These are phyloP conservation scores for Apamea sordens DNA, from an alignment of 2,888 invertebrate species.

Conservation along the genomic window DNA sequence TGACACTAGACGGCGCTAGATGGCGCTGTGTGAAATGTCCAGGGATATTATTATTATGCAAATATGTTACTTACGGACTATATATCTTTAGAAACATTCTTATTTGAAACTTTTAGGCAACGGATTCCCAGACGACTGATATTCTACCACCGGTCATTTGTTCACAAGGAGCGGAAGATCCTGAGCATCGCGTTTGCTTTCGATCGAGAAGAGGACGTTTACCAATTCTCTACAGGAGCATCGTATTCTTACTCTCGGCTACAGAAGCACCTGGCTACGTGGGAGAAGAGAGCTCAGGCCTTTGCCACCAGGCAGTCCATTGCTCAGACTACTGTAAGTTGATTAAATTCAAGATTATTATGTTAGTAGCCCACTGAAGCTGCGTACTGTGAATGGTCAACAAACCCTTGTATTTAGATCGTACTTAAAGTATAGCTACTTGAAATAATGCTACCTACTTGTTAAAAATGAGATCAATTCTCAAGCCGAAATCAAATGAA, in stretches of 20 bases:
- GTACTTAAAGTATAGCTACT: neutral
- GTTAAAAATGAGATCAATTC: neutral
- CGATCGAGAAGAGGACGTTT: conserved; percentile 98
- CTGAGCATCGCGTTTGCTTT: conserved; percentile 98
- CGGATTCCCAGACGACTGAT: conserved; percentile 95
- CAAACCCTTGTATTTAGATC: neutral
- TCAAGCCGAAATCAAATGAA: neutral
- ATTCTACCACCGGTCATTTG: conserved; percentile 97
- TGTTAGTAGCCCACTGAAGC: neutral
- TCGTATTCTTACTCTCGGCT: conserved; percentile 98
- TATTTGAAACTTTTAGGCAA: conserved; percentile 89
- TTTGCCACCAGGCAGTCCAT: conserved; percentile 93
- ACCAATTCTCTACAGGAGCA: conserved; percentile 97
- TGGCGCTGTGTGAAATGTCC: too few relatives aligned
- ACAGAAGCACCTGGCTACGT: conserved; percentile 94
- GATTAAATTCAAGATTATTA: too few relatives aligned
- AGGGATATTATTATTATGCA: too few relatives aligned
- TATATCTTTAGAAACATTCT: conserved; percentile 22
- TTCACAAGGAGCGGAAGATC: conserved; percentile 97
- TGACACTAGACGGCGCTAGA: too few relatives aligned
- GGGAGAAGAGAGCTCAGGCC: conserved; percentile 91
- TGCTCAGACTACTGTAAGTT: conserved; percentile 91
- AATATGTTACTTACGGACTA: neutral
- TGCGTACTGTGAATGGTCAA: neutral
- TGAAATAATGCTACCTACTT: neutral